Evolutionary conservation across 2,888 invertebrate species (phyloP).

Genomic region (Torymus aiolomorphi): DNA sequence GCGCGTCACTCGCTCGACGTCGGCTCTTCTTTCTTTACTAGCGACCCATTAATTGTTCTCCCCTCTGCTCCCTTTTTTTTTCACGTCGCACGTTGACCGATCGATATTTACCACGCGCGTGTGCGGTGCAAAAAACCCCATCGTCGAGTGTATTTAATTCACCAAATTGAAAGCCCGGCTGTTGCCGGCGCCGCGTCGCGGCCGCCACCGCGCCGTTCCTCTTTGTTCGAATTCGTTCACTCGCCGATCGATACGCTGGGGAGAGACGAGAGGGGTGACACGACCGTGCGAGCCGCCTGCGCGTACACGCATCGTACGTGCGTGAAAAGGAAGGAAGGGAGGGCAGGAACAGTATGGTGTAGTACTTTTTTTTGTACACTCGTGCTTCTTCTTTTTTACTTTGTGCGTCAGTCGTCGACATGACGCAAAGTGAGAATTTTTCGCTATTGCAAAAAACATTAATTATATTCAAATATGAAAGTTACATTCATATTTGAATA

Average conservation of each 20-base stretch:
- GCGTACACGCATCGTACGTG: slow-evolving; percentile 9
- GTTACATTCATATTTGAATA: too few species aligned
- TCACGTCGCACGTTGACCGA: neutral
- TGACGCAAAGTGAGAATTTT: too few species aligned
- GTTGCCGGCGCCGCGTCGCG: neutral
- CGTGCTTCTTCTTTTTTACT: too few species aligned
- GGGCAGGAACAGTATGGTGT: neutral
- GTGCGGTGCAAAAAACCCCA: slow-evolving; percentile 32
- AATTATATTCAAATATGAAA: too few species aligned
- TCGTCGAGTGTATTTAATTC: slow-evolving; percentile 52
- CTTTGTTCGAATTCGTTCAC: slow-evolving; percentile 53
- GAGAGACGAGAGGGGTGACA: neutral
- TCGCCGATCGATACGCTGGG: slow-evolving; percentile 46
- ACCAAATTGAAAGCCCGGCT: slow-evolving; percentile 53
- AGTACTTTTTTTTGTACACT: slow-evolving; percentile 19
- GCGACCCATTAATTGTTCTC: too few species aligned
- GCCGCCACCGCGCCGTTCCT: slow-evolving; percentile 25
- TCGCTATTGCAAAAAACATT: too few species aligned
- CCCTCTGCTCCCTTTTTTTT: neutral
- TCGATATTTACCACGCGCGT: slow-evolving; percentile 21
- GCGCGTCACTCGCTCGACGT: too few species aligned
- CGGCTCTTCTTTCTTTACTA: too few species aligned
- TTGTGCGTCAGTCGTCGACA: too few species aligned
- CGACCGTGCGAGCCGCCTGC: neutral
- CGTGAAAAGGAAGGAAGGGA: neutral